phyloP scores from a whole-genome alignment of 1,140 invertebrate genomes.

The Physella acuta region DNA sequence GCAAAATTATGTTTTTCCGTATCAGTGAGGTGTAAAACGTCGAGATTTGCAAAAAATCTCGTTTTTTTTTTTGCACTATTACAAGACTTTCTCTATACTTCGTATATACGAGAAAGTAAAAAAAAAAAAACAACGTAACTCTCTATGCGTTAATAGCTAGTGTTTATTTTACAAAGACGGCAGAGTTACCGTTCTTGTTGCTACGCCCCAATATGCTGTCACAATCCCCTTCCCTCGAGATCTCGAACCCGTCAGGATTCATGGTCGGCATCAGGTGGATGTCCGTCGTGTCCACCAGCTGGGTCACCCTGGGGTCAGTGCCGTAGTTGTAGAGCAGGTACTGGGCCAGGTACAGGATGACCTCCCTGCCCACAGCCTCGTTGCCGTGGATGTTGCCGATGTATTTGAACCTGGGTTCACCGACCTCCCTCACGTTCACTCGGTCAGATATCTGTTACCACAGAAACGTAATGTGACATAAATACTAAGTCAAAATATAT shows the following conservation, averaged over 20 bases:
- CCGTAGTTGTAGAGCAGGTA: constrained; percentile 73
- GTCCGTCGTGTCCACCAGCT: constrained; percentile 75
- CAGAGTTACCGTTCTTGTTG: not conserved
- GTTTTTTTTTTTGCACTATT: no score
- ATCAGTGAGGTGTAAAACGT: no score
- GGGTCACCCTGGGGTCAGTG: constrained; percentile 66
- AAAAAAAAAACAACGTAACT: no score
- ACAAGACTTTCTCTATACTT: no score
- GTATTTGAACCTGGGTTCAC: constrained; percentile 71
- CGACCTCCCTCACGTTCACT: constrained; percentile 14
- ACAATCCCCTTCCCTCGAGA: constrained; percentile 71
- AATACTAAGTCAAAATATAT: not conserved
- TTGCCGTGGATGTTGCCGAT: constrained; percentile 91
- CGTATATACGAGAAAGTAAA: no score
- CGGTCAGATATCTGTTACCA: constrained; percentile 15
- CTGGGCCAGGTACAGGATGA: constrained; percentile 67
- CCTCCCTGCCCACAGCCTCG: constrained; percentile 81
- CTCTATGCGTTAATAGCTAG: not conserved
- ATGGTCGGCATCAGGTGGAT: constrained; percentile 84
- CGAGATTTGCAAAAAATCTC: no score
- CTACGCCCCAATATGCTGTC: constrained; percentile 39
- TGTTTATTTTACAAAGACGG: no score
- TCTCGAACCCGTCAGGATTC: constrained; percentile 88
- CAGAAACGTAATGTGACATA: no score
- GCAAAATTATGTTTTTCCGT: no score